phyloP scores from a whole-genome alignment of 1,140 invertebrate genomes.

The Pseudomyrmex gracilis region DNA sequence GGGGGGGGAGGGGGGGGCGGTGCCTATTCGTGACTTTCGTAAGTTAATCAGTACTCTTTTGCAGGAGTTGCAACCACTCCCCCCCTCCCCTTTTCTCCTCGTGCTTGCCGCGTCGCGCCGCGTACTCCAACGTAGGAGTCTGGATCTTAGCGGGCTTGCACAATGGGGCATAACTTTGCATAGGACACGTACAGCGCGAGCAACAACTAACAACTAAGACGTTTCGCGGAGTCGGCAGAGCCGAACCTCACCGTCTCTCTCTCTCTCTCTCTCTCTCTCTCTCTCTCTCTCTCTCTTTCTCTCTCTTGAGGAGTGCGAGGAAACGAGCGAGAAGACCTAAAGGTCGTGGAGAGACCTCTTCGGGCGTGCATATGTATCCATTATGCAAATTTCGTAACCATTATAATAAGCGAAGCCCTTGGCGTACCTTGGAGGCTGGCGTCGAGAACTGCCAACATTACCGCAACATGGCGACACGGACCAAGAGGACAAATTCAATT shows the following conservation, averaged over 20 bases:
- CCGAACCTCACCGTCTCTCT: conserved; percentile 21
- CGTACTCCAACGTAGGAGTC: conserved; percentile 57
- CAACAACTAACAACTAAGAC: conserved; percentile 84
- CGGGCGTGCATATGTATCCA: conserved; percentile 84
- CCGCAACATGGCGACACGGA: conserved; percentile 78
- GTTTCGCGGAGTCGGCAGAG: conserved; percentile 68
- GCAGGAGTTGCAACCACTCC: conserved; percentile 65
- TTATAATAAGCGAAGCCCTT: conserved; percentile 84
- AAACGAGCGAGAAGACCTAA: conserved; percentile 27
- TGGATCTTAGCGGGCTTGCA: conserved; percentile 76
- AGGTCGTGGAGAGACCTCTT: conserved; percentile 77
- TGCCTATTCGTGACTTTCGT: conserved; percentile 72
- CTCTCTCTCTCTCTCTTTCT: neutral
- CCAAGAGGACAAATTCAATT: conserved; percentile 83
- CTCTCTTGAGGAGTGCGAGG: neutral
- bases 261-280: no score
- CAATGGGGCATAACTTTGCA: conserved; percentile 82
- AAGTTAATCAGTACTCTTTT: conserved; percentile 77
- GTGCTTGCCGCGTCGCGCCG: neutral
- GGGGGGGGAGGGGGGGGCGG: conserved; percentile 48
- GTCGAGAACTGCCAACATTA: conserved; percentile 82
- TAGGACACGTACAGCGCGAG: conserved; percentile 75
- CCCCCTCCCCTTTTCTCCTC: no score
- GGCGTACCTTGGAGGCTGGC: conserved; percentile 75
- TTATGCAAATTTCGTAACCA: conserved; percentile 84